Percentiles rank a stretch among this genome's conserved stretches.
Evolutionary conservation across 2,888 invertebrate species (phyloP).

Genomic region (Stenoptilia bipunctidactyla): DNA sequence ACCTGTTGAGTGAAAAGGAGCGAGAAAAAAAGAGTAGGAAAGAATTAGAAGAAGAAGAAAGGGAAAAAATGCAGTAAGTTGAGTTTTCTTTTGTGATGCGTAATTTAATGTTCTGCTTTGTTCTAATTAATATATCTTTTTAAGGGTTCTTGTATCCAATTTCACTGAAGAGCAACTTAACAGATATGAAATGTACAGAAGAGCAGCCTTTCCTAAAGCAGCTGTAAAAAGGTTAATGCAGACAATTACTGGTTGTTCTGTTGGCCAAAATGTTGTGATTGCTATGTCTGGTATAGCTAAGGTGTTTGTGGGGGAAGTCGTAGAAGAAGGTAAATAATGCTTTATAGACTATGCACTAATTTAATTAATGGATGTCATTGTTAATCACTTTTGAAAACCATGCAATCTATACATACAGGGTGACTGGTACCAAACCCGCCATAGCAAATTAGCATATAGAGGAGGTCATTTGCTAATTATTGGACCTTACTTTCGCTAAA

Average conservation of each 20-base stretch:
- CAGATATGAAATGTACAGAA: constrained; percentile 97
- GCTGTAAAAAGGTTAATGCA: constrained; percentile 98
- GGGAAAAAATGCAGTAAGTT: constrained; percentile 95
- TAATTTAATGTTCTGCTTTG: background rate
- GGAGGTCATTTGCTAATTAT: no score
- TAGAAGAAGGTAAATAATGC: constrained; percentile 88
- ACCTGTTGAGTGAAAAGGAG: constrained; percentile 67
- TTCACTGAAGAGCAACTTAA: constrained; percentile 98
- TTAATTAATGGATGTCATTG: no score
- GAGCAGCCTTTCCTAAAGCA: constrained; percentile 98
- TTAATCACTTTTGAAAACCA: no score
- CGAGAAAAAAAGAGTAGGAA: constrained; percentile 82
- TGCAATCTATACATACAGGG: no score
- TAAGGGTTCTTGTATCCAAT: constrained; percentile 95
- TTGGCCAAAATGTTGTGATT: constrained; percentile 98
- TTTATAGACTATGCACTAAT: no score
- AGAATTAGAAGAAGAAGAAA: constrained; percentile 92
- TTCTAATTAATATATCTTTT: constrained; percentile 26
- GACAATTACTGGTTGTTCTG: constrained; percentile 95
- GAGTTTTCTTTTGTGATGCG: background rate
- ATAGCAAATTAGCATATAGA: no score
- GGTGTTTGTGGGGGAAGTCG: constrained; percentile 98
- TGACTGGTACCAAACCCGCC: no score
- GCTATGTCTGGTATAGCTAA: constrained; percentile 99
- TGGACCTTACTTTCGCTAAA: no score